Evolutionary conservation across 2,888 invertebrate species (phyloP).

Genomic region (Thymelicus lineola): DNA sequence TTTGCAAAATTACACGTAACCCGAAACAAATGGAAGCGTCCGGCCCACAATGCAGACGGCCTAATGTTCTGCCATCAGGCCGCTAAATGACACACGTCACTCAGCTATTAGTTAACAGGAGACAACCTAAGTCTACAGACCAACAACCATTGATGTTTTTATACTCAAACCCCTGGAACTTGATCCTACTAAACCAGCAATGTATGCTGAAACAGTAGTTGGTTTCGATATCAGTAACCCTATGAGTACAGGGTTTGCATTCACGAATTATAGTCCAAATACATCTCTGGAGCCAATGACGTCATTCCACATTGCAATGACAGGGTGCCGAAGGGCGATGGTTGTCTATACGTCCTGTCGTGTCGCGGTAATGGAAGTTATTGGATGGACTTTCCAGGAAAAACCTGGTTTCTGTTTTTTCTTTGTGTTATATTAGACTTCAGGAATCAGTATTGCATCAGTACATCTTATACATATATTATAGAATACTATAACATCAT

Average conservation of each 20-base stretch:
- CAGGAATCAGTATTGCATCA: background rate
- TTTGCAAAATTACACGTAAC: conserved; percentile 76
- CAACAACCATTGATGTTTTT: conserved; percentile 52
- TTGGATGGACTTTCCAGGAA: conserved; percentile 41
- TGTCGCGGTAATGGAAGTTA: conserved; percentile 38
- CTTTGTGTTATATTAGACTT: background rate
- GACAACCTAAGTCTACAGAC: conserved; percentile 33
- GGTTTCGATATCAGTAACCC: conserved; percentile 14
- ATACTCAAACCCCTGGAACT: background rate
- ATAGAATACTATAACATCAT: too few relatives aligned
- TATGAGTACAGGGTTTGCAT: conserved; percentile 59
- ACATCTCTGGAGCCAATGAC: conserved; percentile 80
- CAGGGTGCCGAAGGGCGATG: conserved; percentile 74
- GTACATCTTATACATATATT: background rate
- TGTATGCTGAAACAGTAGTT: conserved; percentile 47
- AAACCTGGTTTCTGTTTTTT: conserved; percentile 16
- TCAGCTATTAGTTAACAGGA: conserved; percentile 65
- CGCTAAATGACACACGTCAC: conserved; percentile 82
- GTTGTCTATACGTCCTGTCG: conserved; percentile 56
- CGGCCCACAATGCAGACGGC: conserved; percentile 76
- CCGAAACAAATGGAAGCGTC: conserved; percentile 73
- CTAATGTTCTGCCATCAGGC: conserved; percentile 82
- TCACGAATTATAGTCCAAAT: conserved; percentile 81
- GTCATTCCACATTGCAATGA: conserved; percentile 80
- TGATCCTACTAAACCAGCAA: conserved; percentile 43